phyloP scores from a whole-genome alignment of 2,888 invertebrate genomes.

The Proisotoma minuta region DNA sequence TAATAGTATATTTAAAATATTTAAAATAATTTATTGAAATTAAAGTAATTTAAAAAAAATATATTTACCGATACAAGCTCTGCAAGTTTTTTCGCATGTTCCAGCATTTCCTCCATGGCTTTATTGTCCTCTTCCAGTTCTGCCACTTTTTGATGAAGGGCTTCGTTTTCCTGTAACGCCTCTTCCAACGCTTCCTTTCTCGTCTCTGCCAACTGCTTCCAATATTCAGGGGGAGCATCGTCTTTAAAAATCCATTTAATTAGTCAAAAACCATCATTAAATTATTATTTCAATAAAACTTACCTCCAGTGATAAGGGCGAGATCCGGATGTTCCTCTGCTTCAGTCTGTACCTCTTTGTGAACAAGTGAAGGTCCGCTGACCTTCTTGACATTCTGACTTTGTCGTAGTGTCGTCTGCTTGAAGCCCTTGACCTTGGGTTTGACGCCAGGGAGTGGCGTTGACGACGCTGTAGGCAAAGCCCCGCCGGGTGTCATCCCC shows the following conservation, averaged over 20 bases:
- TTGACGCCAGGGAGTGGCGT: slow-evolving; percentile 21
- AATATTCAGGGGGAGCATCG: slow-evolving; percentile 37
- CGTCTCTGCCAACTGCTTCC: slow-evolving; percentile 37
- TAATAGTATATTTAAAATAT: not conserved
- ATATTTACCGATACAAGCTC: slow-evolving; percentile 34
- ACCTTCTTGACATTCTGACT: not conserved
- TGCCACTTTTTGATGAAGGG: slow-evolving; percentile 32
- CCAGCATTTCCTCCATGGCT: slow-evolving; percentile 36
- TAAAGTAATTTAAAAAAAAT: too few species aligned
- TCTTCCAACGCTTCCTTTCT: slow-evolving; percentile 38
- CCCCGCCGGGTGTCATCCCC: not conserved
- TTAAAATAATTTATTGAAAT: too few species aligned
- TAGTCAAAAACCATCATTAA: not conserved
- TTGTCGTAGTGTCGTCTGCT: not conserved
- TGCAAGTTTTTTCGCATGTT: slow-evolving; percentile 34
- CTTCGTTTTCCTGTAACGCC: slow-evolving; percentile 34
- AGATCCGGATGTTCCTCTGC: slow-evolving; percentile 27
- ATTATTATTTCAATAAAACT: not conserved
- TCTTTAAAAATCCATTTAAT: slow-evolving; percentile 19
- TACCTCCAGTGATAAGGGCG: slow-evolving; percentile 37
- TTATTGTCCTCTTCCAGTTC: slow-evolving; percentile 38
- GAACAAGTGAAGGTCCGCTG: not conserved
- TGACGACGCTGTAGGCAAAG: not conserved
- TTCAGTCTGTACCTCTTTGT: slow-evolving; percentile 32
- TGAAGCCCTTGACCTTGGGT: slow-evolving; percentile 14